Base-by-base conservation (phyloP, 2,797 vertebrate genomes). In the Anisognathus igniventris region DNA sequence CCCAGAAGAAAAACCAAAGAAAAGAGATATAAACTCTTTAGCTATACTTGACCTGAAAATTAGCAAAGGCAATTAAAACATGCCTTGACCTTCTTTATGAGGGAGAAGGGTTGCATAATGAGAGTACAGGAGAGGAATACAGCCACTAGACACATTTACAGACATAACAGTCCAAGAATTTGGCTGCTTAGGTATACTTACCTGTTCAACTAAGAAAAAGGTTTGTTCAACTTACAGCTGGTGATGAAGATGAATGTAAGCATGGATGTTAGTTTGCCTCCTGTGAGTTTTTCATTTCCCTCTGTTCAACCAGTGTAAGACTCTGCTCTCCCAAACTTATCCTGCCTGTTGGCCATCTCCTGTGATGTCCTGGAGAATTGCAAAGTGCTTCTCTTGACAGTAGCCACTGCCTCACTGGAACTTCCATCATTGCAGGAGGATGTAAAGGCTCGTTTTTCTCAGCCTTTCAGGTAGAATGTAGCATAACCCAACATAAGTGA, bases 351-450 rank as follows among this genome's bases (percentile, higher is more conserved):
- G n/a, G 3, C 20, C 5, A 6, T 21, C 8, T 39, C 3, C 15
- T 60, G 24, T 5, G 11, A 45, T 47, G 22, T 27, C 22, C 31
- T 30, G 11, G 5, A 71, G 40, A 74, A 71, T 20, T 68, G 33
- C 1, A 2, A 2, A 23, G 22, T 25, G 16, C 10, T 74, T 47
- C 37, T 73, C 3, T 14, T 15, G 4, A 4, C 9, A 8, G 14
- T 0, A 5, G 28, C 6, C 31, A 10, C 16, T 40, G 31, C 11
- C 8, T 57, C 11, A 3, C 1, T 1, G 54, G 9, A 58, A 10
- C 10, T 78, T 68, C 61, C 16, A 19, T 50, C 57, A 14, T 17
- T 54, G n/a, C 67, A 39, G 12, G 25, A 65, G 10, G 15, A n/a
- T 44, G 9, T 21, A 73, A 75, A 50, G 2, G 12, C 22, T 67